These are phyloP conservation scores for Poeciliopsis prolifica DNA, from an alignment of 2,113 vertebrate genomes.

Conservation along the genomic window DNA sequence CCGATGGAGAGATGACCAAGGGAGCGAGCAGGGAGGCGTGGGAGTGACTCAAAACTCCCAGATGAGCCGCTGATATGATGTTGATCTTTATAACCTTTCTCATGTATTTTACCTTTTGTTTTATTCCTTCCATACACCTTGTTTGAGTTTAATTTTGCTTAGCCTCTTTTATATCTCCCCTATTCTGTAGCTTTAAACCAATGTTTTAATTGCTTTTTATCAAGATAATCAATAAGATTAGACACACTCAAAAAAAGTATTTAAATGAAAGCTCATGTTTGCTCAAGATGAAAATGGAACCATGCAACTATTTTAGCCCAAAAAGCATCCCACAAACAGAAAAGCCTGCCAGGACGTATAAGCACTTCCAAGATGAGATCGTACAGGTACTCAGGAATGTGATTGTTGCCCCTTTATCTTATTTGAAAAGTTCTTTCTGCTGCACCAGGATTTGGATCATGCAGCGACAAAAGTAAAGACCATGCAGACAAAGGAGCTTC, in stretches of 20 bases:
- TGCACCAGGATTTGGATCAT: not conserved
- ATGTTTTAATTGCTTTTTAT: slow-evolving; percentile 48
- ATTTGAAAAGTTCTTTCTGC: not conserved
- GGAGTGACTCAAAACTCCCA: slow-evolving; percentile 62
- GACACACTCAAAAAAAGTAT: slow-evolving; percentile 37
- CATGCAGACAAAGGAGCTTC: not conserved
- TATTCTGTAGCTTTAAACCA: slow-evolving; percentile 18
- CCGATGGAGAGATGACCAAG: slow-evolving; percentile 70
- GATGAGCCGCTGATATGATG: slow-evolving; percentile 39
- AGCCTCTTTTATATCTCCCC: not conserved
- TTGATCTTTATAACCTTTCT: slow-evolving; percentile 35
- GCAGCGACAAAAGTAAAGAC: not conserved
- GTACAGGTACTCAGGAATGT: slow-evolving; percentile 5
- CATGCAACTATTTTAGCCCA: slow-evolving; percentile 23
- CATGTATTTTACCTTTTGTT: not conserved
- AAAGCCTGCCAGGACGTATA: too few relatives aligned
- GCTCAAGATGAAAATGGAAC: slow-evolving; percentile 38
- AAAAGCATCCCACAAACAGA: too few relatives aligned
- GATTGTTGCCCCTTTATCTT: too few relatives aligned
- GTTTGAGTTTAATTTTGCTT: not conserved
- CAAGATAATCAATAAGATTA: slow-evolving; percentile 32
- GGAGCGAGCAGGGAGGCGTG: slow-evolving; percentile 64
- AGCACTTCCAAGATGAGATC: not conserved
- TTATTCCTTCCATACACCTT: not conserved
- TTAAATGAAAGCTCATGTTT: slow-evolving; percentile 28